Conservation (phyloP, 1,140 invertebrate genomes). For the Vanessa atalanta region DNA sequence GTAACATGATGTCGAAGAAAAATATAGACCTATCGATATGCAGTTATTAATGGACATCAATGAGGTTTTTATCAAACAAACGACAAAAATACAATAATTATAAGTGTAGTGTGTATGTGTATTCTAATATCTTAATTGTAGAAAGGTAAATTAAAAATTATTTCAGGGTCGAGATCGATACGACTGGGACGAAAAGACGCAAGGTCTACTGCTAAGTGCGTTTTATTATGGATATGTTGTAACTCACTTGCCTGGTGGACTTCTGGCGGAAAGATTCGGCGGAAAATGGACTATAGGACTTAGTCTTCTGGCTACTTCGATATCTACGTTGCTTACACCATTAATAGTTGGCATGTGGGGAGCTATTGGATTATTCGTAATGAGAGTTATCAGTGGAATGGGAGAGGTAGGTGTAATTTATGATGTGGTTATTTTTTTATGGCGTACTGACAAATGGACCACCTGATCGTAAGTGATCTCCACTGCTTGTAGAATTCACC, state of each 20-base stretch:
- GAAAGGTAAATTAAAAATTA: not conserved
- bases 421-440: too few species aligned
- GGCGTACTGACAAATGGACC: too few species aligned
- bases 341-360: constrained; percentile 74
- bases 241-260: constrained; percentile 84
- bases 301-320: constrained; percentile 62
- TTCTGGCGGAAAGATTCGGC: constrained; percentile 83
- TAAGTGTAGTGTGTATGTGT: not conserved
- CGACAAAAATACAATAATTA: too few species aligned
- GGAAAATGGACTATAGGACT: constrained; percentile 81
- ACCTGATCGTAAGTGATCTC: too few species aligned
- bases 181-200: constrained; percentile 83
- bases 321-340: constrained; percentile 66
- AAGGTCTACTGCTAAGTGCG: constrained; percentile 82
- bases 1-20: too few species aligned
- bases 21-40: too few species aligned
- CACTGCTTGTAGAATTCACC: too few species aligned
- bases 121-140: not conserved
- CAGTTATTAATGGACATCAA: too few species aligned
- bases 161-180: constrained; percentile 69
- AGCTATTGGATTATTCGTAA: constrained; percentile 82
- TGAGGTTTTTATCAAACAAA: too few species aligned
- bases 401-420: constrained; percentile 78
- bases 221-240: constrained; percentile 85
- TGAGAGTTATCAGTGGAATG: constrained; percentile 85